A percentile compares a stretch with the other conserved stretches of the same genome.
Conservation (phyloP, 2,797 vertebrate genomes). For the Rhynchonycteris naso region DNA sequence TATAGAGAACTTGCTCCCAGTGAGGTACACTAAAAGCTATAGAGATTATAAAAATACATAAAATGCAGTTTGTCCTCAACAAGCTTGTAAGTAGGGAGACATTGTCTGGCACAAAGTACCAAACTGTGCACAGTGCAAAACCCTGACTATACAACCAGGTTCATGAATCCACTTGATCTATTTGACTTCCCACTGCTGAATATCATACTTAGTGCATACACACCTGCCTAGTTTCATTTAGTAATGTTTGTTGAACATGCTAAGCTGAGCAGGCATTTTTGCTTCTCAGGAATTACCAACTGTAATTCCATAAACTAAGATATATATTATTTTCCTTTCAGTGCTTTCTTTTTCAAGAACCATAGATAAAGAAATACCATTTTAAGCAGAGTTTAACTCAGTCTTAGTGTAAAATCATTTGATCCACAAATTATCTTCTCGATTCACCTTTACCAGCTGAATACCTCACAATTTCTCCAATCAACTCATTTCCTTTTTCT, state of each 20-base stretch:
- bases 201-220: neutral
- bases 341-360: constrained; percentile 34
- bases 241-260: neutral
- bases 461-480: neutral
- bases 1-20: neutral
- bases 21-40: neutral
- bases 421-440: neutral
- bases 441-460: neutral
- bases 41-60: neutral
- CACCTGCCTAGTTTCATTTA: neutral
- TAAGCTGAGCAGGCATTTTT: neutral
- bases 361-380: neutral
- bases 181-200: neutral
- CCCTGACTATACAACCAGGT: neutral
- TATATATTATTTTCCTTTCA: neutral
- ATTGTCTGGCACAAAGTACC: neutral
- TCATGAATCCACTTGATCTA: neutral
- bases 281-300: neutral
- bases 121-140: neutral
- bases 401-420: constrained; percentile 2
- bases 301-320: neutral
- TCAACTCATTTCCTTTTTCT: constrained; percentile 21
- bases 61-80: constrained; percentile 23
- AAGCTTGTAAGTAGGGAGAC: neutral
- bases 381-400: constrained; percentile 10